Percentiles rank a stretch among this genome's conserved stretches.
phyloP scores from a whole-genome alignment of 2,113 vertebrate species.

The Enhydra lutris region DNA sequence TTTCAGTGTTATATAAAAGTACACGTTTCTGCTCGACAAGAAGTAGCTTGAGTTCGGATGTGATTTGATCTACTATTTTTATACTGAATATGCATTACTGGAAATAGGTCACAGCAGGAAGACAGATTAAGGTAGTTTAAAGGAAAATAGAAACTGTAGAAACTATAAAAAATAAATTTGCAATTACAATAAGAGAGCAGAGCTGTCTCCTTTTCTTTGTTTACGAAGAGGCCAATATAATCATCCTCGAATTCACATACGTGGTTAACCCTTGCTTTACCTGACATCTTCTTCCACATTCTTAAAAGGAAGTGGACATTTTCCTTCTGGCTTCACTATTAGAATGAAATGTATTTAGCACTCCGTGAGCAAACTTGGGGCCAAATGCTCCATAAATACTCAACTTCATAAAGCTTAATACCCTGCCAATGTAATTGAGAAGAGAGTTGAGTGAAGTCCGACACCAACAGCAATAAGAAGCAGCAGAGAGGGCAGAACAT shows the following conservation, averaged over 20 bases:
- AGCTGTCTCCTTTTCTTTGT: constrained; percentile 64
- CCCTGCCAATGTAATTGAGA: neutral
- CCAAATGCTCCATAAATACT: neutral
- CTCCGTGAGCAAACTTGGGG: neutral
- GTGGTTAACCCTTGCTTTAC: constrained; percentile 53
- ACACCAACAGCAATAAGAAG: neutral
- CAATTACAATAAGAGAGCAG: constrained; percentile 76
- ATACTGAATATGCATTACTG: constrained; percentile 77
- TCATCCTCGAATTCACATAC: neutral
- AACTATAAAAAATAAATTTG: constrained; percentile 79
- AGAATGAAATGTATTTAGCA: neutral
- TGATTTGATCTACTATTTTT: constrained; percentile 78
- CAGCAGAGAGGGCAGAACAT: neutral
- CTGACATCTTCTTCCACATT: neutral
- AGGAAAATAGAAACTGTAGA: constrained; percentile 76
- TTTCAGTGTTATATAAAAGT: constrained; percentile 71
- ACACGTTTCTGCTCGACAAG: constrained; percentile 55
- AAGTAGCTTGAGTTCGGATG: constrained; percentile 70
- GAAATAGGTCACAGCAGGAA: constrained; percentile 80
- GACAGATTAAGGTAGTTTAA: constrained; percentile 79
- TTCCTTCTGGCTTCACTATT: neutral
- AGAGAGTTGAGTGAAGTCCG: neutral
- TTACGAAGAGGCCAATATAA: constrained; percentile 62
- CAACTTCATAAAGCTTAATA: neutral
- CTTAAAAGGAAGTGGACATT: neutral